Evolutionary conservation across 2,113 vertebrate species (phyloP).

Genomic region (Anarrhichthys ocellatus): DNA sequence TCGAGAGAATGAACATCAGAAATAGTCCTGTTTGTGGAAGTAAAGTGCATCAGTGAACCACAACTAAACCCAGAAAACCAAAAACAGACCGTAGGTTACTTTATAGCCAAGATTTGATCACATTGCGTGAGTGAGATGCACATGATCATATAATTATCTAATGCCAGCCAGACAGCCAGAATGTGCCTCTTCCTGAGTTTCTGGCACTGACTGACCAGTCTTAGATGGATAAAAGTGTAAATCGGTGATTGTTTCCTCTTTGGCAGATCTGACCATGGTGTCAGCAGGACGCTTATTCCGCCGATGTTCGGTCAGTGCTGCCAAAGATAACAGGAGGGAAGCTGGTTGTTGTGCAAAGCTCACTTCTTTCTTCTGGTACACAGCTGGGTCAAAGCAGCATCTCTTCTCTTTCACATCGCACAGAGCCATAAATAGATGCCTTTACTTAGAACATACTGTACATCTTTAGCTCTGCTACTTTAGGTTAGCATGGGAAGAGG

Average conservation of each 20-base stretch:
- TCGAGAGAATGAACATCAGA: too few species aligned
- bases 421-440: slow-evolving; percentile 37
- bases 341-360: slow-evolving; percentile 23
- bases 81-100: slow-evolving; percentile 41
- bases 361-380: slow-evolving; percentile 49
- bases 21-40: background rate
- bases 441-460: background rate
- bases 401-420: slow-evolving; percentile 19
- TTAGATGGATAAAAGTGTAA: slow-evolving; percentile 51
- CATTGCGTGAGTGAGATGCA: slow-evolving; percentile 34
- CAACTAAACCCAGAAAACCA: slow-evolving; percentile 32
- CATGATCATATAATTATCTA: slow-evolving; percentile 30
- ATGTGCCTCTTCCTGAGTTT: slow-evolving; percentile 16
- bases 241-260: slow-evolving; percentile 59
- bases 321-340: slow-evolving; percentile 58
- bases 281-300: slow-evolving; percentile 49
- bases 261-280: slow-evolving; percentile 53
- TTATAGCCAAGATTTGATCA: slow-evolving; percentile 17
- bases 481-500: slow-evolving; percentile 35
- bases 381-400: slow-evolving; percentile 43
- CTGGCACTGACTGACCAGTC: slow-evolving; percentile 40
- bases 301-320: slow-evolving; percentile 32
- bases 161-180: slow-evolving; percentile 23
- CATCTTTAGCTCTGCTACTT: slow-evolving; percentile 37
- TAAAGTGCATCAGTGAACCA: background rate